phyloP scores from a whole-genome alignment of 2,888 invertebrate genomes.

The Lordiphosa andalusiaca region DNA sequence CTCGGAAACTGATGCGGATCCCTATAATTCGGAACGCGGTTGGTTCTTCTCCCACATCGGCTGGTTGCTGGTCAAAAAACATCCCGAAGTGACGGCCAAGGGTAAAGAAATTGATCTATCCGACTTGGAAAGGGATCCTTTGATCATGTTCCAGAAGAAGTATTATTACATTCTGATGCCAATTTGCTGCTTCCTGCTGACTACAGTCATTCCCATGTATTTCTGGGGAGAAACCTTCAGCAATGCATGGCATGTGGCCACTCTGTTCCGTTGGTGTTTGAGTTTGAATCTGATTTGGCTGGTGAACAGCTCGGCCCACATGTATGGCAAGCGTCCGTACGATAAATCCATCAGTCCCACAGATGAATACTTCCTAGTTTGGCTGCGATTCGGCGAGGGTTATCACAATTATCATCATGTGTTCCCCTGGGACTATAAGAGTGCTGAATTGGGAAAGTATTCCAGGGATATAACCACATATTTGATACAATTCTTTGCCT shows the following conservation, averaged over 20 bases:
- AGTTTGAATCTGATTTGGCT: constrained; percentile 93
- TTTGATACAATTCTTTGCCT: constrained; percentile 90
- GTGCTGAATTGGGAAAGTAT: constrained; percentile 88
- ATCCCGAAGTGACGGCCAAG: constrained; percentile 92
- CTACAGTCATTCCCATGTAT: constrained; percentile 88
- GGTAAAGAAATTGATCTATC: constrained; percentile 92
- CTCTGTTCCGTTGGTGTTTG: constrained; percentile 89
- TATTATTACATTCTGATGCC: constrained; percentile 89
- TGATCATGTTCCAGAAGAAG: constrained; percentile 94
- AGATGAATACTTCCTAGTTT: constrained; percentile 84
- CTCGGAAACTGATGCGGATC: constrained; percentile 96
- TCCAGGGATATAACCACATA: constrained; percentile 87
- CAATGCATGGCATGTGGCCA: constrained; percentile 85
- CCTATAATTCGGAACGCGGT: constrained; percentile 94
- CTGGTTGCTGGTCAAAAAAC: constrained; percentile 89
- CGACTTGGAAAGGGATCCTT: constrained; percentile 90
- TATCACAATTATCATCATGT: constrained; percentile 92
- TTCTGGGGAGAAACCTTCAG: constrained; percentile 87
- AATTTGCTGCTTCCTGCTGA: constrained; percentile 87
- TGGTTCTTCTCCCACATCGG: constrained; percentile 98
- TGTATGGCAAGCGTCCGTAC: constrained; percentile 88
- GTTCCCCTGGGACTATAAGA: constrained; percentile 93
- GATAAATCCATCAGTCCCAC: constrained; percentile 86
- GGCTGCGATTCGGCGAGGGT: constrained; percentile 86
- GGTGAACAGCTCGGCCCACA: constrained; percentile 94